Base-by-base conservation (phyloP, 2,113 vertebrate species). In the Anguilla japonica region DNA sequence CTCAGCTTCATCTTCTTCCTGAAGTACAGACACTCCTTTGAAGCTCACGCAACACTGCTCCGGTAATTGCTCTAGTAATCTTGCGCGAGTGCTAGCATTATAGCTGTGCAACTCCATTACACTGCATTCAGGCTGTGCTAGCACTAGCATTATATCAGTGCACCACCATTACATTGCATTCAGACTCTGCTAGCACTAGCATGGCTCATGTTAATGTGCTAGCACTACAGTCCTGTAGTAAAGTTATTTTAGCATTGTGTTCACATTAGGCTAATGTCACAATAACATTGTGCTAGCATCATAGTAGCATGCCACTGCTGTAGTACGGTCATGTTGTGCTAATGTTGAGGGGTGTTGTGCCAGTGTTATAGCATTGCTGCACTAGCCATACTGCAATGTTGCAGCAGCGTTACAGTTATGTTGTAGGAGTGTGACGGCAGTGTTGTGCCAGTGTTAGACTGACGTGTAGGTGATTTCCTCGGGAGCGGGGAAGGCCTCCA, bases 381-480 rank as follows among this genome's bases (percentile, higher is more conserved):
- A 7, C 4, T 14, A 60, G 15, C 14, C 3, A 0, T 18, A 60
- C 57, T 15, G 57, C 26, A 26, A 67, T 67, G 60, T 63, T 63
- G 60, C 9, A 8, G 5, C 4, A 3, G 1, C 20, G 9, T 63
- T 26, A 63, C 60, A 63, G 18, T 63, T 26, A 26, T 26, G 22
- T 67, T 26, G 22, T 5, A 11, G 20, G 3, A 67, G 22, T 1
- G 22, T 67, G 3, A 34, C 71, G 43, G 67, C 53, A 26, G 84
- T 67, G 15, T 20, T 41, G 26, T 75, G 43, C 29, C n/a, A 46
- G 60, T 15, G 4, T 53, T 43, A 57, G 40, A 93, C 97, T 95
- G 88, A 98, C 97, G 29, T 96, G 92, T 96, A 97, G 91, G 89
- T 91, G 87, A 93, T 88, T 82, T 98, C 97, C 88, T 98, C 97